These are phyloP conservation scores for Enteromius afrohamiltoni DNA, from an alignment of 2,797 vertebrate species.

Conservation along the genomic window DNA sequence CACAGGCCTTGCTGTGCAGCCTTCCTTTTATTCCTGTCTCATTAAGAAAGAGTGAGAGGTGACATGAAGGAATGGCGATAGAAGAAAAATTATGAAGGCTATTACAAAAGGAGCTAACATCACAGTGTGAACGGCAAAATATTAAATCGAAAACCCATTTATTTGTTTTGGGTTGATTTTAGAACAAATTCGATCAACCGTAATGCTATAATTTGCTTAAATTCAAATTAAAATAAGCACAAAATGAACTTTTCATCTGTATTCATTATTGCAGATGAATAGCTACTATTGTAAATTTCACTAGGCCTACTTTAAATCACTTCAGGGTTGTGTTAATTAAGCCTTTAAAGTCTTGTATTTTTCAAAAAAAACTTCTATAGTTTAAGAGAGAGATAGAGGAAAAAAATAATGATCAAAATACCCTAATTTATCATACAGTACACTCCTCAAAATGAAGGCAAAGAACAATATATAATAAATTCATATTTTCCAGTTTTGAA, in stretches of 20 bases:
- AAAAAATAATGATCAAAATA: not conserved
- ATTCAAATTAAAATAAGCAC: not conserved
- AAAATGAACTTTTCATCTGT: not conserved
- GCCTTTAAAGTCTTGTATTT: not conserved
- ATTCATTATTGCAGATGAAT: not conserved
- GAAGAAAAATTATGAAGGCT: constrained; percentile 26
- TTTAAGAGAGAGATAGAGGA: not conserved
- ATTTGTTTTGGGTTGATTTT: constrained; percentile 3
- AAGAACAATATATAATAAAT: not conserved
- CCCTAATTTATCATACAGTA: not conserved
- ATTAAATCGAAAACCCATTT: constrained; percentile 16
- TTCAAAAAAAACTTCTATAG: not conserved
- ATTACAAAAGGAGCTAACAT: constrained; percentile 25
- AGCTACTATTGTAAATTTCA: not conserved
- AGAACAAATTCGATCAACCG: not conserved
- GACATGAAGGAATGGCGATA: constrained; percentile 8
- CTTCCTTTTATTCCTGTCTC: constrained; percentile 49
- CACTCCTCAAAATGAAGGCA: not conserved
- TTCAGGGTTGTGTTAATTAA: not conserved
- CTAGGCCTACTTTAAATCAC: not conserved
- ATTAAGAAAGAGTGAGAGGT: constrained; percentile 51
- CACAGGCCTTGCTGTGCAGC: constrained; percentile 28
- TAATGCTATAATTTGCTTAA: not conserved
- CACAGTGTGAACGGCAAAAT: not conserved
- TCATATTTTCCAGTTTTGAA: not conserved